Percentiles rank a stretch among this genome's conserved stretches.
Evolutionary conservation across 2,888 invertebrate species (phyloP).

Genomic region (Caradrina kadenii): DNA sequence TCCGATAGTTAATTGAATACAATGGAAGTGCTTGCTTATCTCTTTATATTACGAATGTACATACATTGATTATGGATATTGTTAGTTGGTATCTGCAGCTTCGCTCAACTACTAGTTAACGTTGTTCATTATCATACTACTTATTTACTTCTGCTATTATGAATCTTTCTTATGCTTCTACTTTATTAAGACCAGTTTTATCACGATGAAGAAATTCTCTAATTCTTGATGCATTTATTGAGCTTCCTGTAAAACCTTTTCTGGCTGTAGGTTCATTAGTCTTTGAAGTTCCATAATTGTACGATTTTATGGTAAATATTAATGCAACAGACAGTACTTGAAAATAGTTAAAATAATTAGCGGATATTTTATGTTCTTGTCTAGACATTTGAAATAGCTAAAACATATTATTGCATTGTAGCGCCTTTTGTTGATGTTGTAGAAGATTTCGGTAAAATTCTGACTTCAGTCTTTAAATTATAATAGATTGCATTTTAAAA

Average conservation of each 20-base stretch:
- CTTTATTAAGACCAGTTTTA: slow-evolving; percentile 31
- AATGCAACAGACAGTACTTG: slow-evolving; percentile 15
- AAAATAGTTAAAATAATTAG: slow-evolving; percentile 34
- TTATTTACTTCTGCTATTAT: slow-evolving; percentile 21
- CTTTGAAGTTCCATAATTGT: slow-evolving; percentile 28
- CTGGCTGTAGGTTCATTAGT: slow-evolving; percentile 21
- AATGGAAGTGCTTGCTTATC: slow-evolving; percentile 71
- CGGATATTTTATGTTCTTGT: slow-evolving; percentile 28
- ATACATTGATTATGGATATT: slow-evolving; percentile 64
- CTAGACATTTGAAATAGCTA: slow-evolving; percentile 26
- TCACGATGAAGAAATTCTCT: slow-evolving; percentile 29
- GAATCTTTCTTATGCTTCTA: slow-evolving; percentile 38
- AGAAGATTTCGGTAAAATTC: neutral
- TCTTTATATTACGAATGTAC: slow-evolving; percentile 61
- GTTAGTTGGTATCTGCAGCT: slow-evolving; percentile 41
- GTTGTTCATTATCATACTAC: slow-evolving; percentile 37
- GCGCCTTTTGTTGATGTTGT: neutral
- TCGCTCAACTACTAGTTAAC: slow-evolving; percentile 38
- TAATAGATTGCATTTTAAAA: slow-evolving; percentile 3
- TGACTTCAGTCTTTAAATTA: neutral
- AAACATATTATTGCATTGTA: slow-evolving; percentile 15
- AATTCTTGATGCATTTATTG: slow-evolving; percentile 23
- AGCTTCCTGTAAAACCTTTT: slow-evolving; percentile 23
- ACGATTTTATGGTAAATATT: slow-evolving; percentile 28
- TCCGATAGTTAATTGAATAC: slow-evolving; percentile 74